Evolutionary conservation across 2,797 vertebrate genomes (phyloP), one percentile per base, ranked within the genome.

Genomic region (Tenualosa ilisha): DNA sequence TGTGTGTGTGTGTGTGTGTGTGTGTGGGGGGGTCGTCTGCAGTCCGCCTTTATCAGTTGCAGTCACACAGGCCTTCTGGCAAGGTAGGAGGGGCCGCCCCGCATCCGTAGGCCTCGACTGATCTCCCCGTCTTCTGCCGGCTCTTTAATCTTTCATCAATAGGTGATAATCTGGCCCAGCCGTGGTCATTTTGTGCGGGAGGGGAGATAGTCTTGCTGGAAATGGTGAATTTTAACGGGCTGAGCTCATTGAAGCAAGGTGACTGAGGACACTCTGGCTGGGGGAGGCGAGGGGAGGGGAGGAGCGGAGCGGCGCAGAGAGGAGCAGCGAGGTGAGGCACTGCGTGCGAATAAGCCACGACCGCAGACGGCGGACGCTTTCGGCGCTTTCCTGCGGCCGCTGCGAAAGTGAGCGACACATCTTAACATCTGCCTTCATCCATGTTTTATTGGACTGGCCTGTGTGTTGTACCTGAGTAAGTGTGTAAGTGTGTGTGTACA

Each of bases 91-190:
- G 61, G 83, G 82, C 15, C 37, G 68, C 31, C 68, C 37, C 13
- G 13, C 68, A 75, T 75, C 68, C 17, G 37, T 20, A 15, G 17
- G 68, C 68, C 68, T 40, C 68, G 31, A 43, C 68, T 54, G 5
- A 51, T 37, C 46, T 46, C 81, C 86, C 83, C 86, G 86, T 89
- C 87, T 26, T 83, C 88, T 86, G 83, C 88, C 65, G 46, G 84
- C 84, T 86, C 89, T 89, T 91, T 90, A 88, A 89, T 91, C 86
- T 87, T 91, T 92, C 91, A 94, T 94, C 93, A 94, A 94, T 92
- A 93, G 89, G 90, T 92, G 86, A 93, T 93, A 92, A 91, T 90
- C 83, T 88, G 89, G 89, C 81, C 82, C 50, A 49, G 75, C 83
- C 83, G 86, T 87, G 54, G 31, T 85, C 65, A 85, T 85, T 87